Evolutionary conservation across 2,113 vertebrate species (phyloP).

Genomic region (Cyprinodon variegatus): DNA sequence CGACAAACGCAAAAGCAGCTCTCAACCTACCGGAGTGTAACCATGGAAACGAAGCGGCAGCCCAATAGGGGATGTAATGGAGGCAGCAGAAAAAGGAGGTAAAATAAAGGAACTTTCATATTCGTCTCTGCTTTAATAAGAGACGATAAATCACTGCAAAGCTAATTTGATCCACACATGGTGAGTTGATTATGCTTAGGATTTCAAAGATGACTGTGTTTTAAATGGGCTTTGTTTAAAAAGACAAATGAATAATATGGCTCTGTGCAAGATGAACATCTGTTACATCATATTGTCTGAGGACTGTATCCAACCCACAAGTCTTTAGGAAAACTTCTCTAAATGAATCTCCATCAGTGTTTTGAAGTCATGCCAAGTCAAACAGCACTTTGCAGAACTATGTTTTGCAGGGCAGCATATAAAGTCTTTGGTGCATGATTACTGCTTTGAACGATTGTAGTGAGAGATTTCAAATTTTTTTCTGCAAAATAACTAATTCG

Average conservation of each 20-base stretch:
- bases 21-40: conserved; percentile 59
- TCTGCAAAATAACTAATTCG: background rate
- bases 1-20: conserved; percentile 44
- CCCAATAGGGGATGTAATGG: conserved; percentile 56
- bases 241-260: background rate
- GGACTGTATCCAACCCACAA: background rate
- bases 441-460: background rate
- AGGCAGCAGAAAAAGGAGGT: conserved; percentile 40
- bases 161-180: background rate
- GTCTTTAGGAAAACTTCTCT: background rate
- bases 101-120: conserved; percentile 25
- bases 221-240: background rate
- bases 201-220: conserved; percentile 5
- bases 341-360: background rate
- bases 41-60: conserved; percentile 74
- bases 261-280: background rate
- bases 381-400: background rate
- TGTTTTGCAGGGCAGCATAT: background rate
- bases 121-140: conserved; percentile 24
- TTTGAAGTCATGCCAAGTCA: background rate
- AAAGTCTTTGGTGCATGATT: background rate
- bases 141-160: conserved; percentile 24
- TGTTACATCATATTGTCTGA: background rate
- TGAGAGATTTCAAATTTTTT: background rate
- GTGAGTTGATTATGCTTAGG: background rate